A percentile compares a stretch with the other conserved stretches of the same genome.
Conservation (phyloP, 2,113 vertebrate genomes). For the Scomber japonicus region DNA sequence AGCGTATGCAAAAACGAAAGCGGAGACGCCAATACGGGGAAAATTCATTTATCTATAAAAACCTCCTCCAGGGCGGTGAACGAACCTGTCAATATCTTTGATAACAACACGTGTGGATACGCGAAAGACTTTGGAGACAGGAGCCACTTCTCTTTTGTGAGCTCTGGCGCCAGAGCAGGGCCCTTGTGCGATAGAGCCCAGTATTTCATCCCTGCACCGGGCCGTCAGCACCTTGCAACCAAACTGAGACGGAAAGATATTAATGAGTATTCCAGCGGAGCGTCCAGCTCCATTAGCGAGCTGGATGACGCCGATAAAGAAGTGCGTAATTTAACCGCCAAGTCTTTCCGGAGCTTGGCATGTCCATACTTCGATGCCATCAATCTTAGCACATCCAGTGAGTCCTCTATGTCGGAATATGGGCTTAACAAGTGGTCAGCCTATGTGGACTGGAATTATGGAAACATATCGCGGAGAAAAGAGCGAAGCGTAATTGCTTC, state of each 20-base stretch:
- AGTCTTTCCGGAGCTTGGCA: constrained; percentile 96
- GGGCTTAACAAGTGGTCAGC: constrained; percentile 93
- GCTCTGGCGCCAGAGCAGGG: constrained; percentile 76
- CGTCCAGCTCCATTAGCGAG: constrained; percentile 96
- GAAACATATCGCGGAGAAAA: constrained; percentile 73
- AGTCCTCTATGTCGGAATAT: constrained; percentile 91
- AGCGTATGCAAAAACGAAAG: constrained; percentile 79
- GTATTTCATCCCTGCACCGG: constrained; percentile 89
- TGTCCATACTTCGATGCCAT: constrained; percentile 96
- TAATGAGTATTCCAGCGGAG: constrained; percentile 94
- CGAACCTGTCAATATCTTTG: constrained; percentile 83
- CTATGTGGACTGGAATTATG: constrained; percentile 92
- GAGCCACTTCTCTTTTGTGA: constrained; percentile 87
- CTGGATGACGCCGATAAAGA: constrained; percentile 98
- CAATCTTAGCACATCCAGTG: constrained; percentile 90
- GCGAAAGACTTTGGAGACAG: constrained; percentile 89
- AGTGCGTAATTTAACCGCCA: constrained; percentile 94
- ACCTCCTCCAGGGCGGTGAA: constrained; percentile 90
- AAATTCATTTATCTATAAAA: constrained; percentile 93
- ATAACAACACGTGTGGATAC: constrained; percentile 78
- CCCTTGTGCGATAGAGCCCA: constrained; percentile 71
- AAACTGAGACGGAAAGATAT: constrained; percentile 89
- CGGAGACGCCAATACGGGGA: constrained; percentile 71
- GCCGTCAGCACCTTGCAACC: constrained; percentile 90
- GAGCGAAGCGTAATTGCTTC: constrained; percentile 73